phyloP scores from a whole-genome alignment of 2,888 invertebrate genomes.

The Stenoptilia bipunctidactyla region DNA sequence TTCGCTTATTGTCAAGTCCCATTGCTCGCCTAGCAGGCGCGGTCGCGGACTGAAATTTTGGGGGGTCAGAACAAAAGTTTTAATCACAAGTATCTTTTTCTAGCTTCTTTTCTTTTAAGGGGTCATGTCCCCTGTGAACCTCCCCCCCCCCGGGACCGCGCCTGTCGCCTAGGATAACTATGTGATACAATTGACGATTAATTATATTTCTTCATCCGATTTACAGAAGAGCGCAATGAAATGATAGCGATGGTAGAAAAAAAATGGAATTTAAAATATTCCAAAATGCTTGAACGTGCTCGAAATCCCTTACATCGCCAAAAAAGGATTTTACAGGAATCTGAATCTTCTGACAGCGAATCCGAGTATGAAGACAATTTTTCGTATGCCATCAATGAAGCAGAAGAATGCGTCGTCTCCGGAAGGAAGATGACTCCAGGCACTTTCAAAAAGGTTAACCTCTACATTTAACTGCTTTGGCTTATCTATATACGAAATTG shows the following conservation, averaged over 20 bases:
- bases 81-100: too few relatives aligned
- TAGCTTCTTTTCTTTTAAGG: too few relatives aligned
- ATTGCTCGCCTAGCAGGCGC: too few relatives aligned
- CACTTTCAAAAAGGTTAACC: conserved; percentile 39
- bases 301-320: conserved; percentile 37
- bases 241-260: conserved; percentile 80
- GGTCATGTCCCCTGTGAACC: too few relatives aligned
- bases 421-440: conserved; percentile 30
- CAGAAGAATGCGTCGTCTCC: conserved; percentile 80
- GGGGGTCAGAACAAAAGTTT: too few relatives aligned
- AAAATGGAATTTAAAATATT: conserved; percentile 78
- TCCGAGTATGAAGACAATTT: conserved; percentile 40
- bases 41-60: too few relatives aligned
- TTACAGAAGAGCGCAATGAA: conserved; percentile 74
- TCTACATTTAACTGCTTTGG: too few relatives aligned
- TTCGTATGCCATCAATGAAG: conserved; percentile 53
- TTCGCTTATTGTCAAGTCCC: too few relatives aligned
- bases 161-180: too few relatives aligned
- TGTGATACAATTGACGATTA: too few relatives aligned
- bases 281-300: conserved; percentile 33
- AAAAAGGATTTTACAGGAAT: conserved; percentile 26
- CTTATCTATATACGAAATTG: too few relatives aligned
- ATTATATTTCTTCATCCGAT: not conserved
- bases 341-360: conserved; percentile 41
- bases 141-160: too few relatives aligned